Percentiles rank a stretch among this genome's conserved stretches.
Conservation (phyloP, 2,113 vertebrate species). For the Thalassoma bifasciatum region DNA sequence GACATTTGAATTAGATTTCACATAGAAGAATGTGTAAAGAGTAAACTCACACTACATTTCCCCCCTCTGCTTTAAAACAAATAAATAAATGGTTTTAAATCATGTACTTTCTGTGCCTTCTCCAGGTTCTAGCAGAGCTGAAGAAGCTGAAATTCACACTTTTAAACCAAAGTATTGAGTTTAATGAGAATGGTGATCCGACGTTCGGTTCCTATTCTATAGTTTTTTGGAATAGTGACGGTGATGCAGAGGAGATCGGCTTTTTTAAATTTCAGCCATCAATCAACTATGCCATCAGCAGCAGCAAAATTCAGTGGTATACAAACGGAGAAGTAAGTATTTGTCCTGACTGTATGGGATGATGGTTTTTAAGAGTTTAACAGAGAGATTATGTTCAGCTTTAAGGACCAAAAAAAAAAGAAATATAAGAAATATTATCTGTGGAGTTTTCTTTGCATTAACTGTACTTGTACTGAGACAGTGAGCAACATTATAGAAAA, state of each 20-base stretch:
- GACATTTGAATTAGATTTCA: background rate
- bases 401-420: background rate
- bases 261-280: constrained; percentile 66
- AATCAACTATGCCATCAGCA: constrained; percentile 71
- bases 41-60: background rate
- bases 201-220: constrained; percentile 78
- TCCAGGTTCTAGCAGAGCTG: constrained; percentile 71
- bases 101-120: constrained; percentile 16
- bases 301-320: constrained; percentile 81
- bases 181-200: constrained; percentile 82
- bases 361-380: background rate
- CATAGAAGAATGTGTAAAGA: background rate
- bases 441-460: background rate
- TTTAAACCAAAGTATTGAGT: constrained; percentile 75
- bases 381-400: background rate
- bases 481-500: background rate
- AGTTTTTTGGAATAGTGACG: constrained; percentile 83
- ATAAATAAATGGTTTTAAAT: background rate
- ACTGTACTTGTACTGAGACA: background rate
- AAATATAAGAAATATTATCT: too few relatives aligned
- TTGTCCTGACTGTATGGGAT: background rate
- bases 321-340: constrained; percentile 57
- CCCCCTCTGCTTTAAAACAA: background rate
- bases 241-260: constrained; percentile 76
- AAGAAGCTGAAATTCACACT: constrained; percentile 85